Conservation (phyloP, 2,888 invertebrate species). For the Meta bourneti region DNA sequence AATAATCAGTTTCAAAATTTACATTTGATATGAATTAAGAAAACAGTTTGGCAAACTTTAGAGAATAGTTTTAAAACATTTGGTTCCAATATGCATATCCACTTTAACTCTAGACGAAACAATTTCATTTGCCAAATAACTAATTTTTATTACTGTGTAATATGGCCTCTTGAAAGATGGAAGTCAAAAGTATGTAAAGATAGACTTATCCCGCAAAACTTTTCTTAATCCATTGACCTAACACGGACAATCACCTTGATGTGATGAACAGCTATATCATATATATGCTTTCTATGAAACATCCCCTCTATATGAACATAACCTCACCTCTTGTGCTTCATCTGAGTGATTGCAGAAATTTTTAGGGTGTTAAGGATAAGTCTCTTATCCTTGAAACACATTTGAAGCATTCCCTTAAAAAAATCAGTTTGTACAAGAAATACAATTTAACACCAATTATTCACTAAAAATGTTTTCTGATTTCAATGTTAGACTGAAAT, state of each 20-base stretch:
- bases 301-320: constrained; percentile 18
- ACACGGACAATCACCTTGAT: constrained; percentile 69
- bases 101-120: too few relatives aligned
- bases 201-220: not conserved
- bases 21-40: too few relatives aligned
- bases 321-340: constrained; percentile 31
- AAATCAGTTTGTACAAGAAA: too few relatives aligned
- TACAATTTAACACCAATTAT: too few relatives aligned
- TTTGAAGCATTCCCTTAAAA: too few relatives aligned
- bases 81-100: too few relatives aligned
- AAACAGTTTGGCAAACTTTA: too few relatives aligned
- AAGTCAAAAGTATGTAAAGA: not conserved
- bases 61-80: too few relatives aligned
- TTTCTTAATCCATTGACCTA: constrained; percentile 32
- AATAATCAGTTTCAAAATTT: too few relatives aligned
- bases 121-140: not conserved
- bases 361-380: not conserved
- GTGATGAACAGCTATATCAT: constrained; percentile 57
- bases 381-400: too few relatives aligned
- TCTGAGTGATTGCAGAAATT: constrained; percentile 61
- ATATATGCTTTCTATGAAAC: constrained; percentile 47
- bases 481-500: too few relatives aligned
- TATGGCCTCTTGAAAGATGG: not conserved
- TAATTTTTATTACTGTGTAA: not conserved
- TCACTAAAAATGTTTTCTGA: too few relatives aligned